Evolutionary conservation across 2,888 invertebrate genomes (phyloP).

Genomic region (Megamerina dolium): DNA sequence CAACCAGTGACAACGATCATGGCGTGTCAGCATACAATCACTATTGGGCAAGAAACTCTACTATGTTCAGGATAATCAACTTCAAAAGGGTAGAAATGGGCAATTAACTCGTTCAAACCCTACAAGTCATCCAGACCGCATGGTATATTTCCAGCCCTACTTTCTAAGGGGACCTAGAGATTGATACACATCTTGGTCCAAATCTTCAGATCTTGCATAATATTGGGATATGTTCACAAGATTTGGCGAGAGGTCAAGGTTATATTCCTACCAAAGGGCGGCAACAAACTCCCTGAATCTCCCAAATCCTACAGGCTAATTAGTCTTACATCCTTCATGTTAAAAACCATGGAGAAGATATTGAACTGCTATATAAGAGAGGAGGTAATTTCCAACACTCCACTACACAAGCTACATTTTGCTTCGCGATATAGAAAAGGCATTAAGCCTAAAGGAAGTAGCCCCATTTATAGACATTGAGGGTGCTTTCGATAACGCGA

Average conservation of each 20-base stretch:
- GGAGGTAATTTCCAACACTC: neutral
- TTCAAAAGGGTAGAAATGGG: neutral
- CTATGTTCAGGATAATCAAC: neutral
- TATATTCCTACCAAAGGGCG: neutral
- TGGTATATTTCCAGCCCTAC: neutral
- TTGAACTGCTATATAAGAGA: neutral
- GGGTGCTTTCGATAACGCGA: neutral
- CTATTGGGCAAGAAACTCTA: neutral
- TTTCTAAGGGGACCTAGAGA: neutral
- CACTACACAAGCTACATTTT: neutral
- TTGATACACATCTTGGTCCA: neutral
- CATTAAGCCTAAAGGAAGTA: neutral
- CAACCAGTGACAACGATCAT: too few species aligned
- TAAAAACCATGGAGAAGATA: neutral
- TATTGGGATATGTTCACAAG: neutral
- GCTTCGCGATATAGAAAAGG: neutral
- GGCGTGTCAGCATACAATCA: too few species aligned
- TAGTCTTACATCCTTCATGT: neutral
- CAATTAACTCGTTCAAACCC: neutral
- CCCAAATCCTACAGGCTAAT: too few species aligned
- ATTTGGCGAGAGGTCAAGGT: neutral
- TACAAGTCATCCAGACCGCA: neutral
- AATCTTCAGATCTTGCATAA: neutral
- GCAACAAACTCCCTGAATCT: too few species aligned
- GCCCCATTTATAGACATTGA: neutral